Evolutionary conservation across 2,113 vertebrate species (phyloP), one percentile per base, ranked within the genome.

Genomic region (Vanacampus margaritifer): DNA sequence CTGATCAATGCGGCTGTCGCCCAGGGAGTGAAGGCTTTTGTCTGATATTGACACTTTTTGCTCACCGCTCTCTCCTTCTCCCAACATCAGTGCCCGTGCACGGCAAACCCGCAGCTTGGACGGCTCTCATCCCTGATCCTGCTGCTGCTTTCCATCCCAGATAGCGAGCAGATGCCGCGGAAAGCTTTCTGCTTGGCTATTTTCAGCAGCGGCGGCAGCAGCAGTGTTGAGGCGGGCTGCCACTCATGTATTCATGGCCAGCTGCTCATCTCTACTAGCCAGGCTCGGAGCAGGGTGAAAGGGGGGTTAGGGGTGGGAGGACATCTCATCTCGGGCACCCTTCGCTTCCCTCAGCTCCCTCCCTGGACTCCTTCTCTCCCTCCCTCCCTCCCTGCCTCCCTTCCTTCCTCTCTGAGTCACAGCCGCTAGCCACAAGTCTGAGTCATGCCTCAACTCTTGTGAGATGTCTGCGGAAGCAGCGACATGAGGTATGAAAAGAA

Each of bases 131-230:
- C 75, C 81, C 79, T 67, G 60, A 62, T 83, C 75, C 80, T 72
- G 64, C 78, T 74, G 76, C 76, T 77, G 71, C 75, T 82, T 74
- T 85, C 81, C 85, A 81, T 78, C 80, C 75, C 74, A 81, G 84
- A 89, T 89, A 89, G 90, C 91, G 86, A 90, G 86, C 90, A 91
- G 90, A 91, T 90, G 87, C 89, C 86, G 77, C 79, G 68, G 82
- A 81, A 79, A 84, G 80, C 75, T 79, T 26, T 82, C 79, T 73
- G 74, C 79, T 86, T 80, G 71, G 74, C 84, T 88, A 81, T 86
- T 88, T 88, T 86, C 77, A 79, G 81, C 78, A 74, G 78, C 75
- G 58, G 74, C 64, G 71, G 79, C 58, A 63, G 71, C 58, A 63
- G 71, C 46, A 62, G 24, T 64, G 67, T 36, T 48, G 80, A 78